A percentile compares a stretch with the other conserved stretches of the same genome.
These are phyloP conservation scores for Neoaliturus tenellus DNA, from an alignment of 2,888 invertebrate genomes.

Conservation along the genomic window DNA sequence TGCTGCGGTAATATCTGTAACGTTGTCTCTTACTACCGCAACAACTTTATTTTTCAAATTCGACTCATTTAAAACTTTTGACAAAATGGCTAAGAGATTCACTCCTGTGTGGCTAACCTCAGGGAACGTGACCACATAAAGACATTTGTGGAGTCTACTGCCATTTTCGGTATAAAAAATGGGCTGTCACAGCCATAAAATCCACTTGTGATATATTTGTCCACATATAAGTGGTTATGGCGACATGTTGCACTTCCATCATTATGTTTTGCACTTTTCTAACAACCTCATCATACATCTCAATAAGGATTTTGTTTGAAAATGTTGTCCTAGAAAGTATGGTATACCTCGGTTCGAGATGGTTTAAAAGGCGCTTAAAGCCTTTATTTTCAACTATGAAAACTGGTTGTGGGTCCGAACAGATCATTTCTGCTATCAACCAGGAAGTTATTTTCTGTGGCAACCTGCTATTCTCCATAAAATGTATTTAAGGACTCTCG, in stretches of 20 bases:
- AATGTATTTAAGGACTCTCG: no score
- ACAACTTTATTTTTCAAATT: constrained; percentile 22
- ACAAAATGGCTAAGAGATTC: neutral
- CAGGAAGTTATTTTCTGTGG: no score
- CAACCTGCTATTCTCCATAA: no score
- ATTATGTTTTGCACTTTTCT: neutral
- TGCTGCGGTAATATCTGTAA: constrained; percentile 1
- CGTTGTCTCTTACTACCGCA: constrained; percentile 27
- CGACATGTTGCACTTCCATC: neutral
- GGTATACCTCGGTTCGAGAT: constrained; percentile 32
- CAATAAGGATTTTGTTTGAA: neutral
- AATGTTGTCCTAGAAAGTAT: constrained; percentile 11
- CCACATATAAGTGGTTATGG: constrained; percentile 40
- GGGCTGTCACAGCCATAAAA: constrained; percentile 34
- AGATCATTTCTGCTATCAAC: constrained; percentile 29
- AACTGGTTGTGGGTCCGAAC: neutral
- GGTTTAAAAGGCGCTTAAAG: neutral
- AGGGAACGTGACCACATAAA: constrained; percentile 33
- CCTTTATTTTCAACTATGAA: constrained; percentile 14
- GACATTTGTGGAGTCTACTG: neutral
- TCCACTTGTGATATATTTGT: constrained; percentile 30
- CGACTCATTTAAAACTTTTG: constrained; percentile 17
- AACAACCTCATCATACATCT: neutral
- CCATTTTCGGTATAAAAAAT: neutral
- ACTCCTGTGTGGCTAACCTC: constrained; percentile 32